These are phyloP conservation scores for Bujurquina vittata DNA, from an alignment of 2,113 vertebrate species.

Conservation along the genomic window DNA sequence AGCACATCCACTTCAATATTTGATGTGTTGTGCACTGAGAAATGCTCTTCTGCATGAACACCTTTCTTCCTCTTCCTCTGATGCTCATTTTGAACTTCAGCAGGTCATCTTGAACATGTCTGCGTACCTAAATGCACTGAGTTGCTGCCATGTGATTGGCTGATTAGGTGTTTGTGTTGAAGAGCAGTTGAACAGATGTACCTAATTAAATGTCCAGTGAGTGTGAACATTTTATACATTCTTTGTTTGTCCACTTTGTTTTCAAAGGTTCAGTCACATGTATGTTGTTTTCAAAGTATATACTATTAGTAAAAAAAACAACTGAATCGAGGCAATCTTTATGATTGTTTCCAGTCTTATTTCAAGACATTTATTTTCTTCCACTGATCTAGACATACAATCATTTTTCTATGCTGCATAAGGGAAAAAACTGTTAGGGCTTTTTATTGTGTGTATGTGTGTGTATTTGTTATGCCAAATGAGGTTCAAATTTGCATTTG, in stretches of 20 bases:
- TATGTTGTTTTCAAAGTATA: too few relatives aligned
- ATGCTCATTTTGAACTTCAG: not conserved
- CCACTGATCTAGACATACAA: not conserved
- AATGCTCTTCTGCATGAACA: not conserved
- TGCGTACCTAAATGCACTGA: not conserved
- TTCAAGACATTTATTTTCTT: not conserved
- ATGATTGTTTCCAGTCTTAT: not conserved
- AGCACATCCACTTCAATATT: not conserved
- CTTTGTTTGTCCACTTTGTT: not conserved
- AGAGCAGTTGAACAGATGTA: not conserved
- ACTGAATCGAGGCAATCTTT: not conserved
- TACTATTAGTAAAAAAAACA: not conserved
- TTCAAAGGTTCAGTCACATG: not conserved
- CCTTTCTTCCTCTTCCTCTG: not conserved
- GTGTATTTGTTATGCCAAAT: not conserved
- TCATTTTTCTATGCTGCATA: not conserved
- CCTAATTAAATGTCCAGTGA: not conserved
- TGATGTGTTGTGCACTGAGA: not conserved
- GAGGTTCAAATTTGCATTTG: too few relatives aligned
- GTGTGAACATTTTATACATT: not conserved
- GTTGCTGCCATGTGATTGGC: not conserved
- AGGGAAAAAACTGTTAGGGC: not conserved
- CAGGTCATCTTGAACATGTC: not conserved
- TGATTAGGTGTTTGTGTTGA: not conserved
- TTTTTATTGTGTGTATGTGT: too few relatives aligned